Percentiles rank a stretch among this genome's conserved stretches.
These are phyloP conservation scores for Camelus bactrianus DNA, from an alignment of 2,113 vertebrate genomes.

Conservation along the genomic window DNA sequence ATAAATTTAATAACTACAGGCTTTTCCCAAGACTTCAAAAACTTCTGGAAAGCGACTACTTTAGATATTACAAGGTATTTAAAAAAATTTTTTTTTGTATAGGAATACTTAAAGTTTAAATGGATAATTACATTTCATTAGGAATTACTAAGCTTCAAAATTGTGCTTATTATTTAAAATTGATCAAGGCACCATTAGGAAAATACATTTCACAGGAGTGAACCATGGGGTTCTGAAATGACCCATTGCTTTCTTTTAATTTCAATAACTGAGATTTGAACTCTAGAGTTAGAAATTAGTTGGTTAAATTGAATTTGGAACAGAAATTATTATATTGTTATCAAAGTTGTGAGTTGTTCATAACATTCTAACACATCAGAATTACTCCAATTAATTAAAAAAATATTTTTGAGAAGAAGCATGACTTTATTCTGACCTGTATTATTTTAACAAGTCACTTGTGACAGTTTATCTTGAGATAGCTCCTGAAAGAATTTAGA, in stretches of 20 bases:
- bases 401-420: not conserved
- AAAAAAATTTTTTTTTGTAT: not conserved
- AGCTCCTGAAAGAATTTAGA: not conserved
- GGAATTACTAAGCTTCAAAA: conserved; percentile 7
- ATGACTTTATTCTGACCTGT: conserved; percentile 22
- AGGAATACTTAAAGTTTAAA: conserved; percentile 30
- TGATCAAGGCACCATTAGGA: not conserved
- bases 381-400: conserved; percentile 11
- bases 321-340: conserved; percentile 26
- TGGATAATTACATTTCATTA: conserved; percentile 28
- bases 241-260: conserved; percentile 22
- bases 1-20: conserved; percentile 94
- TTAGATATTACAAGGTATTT: conserved; percentile 96
- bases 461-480: not conserved
- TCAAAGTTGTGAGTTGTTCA: not conserved
- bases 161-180: conserved; percentile 15
- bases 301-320: conserved; percentile 56
- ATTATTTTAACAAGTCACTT: conserved; percentile 28
- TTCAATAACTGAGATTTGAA: conserved; percentile 7
- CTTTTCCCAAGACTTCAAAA: conserved; percentile 93
- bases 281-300: conserved; percentile 5
- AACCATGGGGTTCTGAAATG: conserved; percentile 5
- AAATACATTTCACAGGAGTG: not conserved
- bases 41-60: conserved; percentile 94
- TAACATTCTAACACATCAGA: conserved; percentile 40